Percentiles rank a stretch among this genome's conserved stretches.
phyloP scores from a whole-genome alignment of 2,888 invertebrate genomes.

The Micropterix aruncella region DNA sequence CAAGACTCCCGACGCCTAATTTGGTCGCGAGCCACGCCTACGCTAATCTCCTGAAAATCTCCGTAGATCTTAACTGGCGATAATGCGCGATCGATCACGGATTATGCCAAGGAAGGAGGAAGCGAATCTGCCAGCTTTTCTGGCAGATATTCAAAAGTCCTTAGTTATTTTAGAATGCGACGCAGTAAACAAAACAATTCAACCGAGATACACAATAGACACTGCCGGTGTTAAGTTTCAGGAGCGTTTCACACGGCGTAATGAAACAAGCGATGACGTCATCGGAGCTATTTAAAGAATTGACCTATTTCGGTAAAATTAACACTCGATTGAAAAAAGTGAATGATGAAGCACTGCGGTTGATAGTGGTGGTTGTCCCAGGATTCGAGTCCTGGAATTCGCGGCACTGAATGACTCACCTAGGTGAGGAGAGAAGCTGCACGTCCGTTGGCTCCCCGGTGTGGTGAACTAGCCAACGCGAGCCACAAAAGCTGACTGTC shows the following conservation, averaged over 20 bases:
- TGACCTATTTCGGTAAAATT: not conserved
- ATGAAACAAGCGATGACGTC: no score
- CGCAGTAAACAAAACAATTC: no score
- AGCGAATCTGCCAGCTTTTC: no score
- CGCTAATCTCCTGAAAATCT: no score
- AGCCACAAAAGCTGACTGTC: constrained; percentile 40
- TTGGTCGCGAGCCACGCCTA: constrained; percentile 29
- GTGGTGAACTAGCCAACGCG: constrained; percentile 50
- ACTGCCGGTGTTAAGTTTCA: no score
- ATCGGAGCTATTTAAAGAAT: not conserved
- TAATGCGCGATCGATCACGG: no score
- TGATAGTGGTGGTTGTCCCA: not conserved
- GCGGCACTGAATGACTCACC: constrained; percentile 19
- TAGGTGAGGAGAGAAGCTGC: constrained; percentile 32
- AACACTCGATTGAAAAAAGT: not conserved
- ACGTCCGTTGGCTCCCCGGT: constrained; percentile 27
- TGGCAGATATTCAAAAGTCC: not conserved
- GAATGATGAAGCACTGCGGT: not conserved
- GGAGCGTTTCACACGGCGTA: no score
- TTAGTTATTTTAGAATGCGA: not conserved
- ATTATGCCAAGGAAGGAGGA: no score
- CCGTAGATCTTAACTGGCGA: not conserved
- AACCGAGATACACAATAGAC: no score
- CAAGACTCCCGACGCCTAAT: constrained; percentile 39
- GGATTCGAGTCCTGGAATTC: not conserved